phyloP scores from a whole-genome alignment of 2,888 invertebrate species.

The Cerastis rubricosa region DNA sequence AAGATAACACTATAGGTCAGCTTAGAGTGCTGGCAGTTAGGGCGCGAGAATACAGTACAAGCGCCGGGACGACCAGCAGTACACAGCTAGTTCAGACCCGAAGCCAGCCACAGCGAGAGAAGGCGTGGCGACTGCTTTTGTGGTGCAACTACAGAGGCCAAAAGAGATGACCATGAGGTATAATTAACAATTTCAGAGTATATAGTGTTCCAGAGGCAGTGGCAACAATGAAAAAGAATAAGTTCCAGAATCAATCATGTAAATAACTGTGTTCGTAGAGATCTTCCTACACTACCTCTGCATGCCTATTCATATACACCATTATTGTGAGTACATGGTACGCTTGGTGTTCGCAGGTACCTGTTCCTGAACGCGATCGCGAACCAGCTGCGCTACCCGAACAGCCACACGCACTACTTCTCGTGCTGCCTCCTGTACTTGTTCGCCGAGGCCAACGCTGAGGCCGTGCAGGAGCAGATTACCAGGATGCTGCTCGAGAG shows the following conservation, averaged over 20 bases:
- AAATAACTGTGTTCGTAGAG: not conserved
- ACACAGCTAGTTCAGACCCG: not conserved
- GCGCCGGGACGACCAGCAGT: not conserved
- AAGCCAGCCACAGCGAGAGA: not conserved
- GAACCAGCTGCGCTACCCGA: slow-evolving; percentile 99
- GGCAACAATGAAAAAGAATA: not conserved
- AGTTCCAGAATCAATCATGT: not conserved
- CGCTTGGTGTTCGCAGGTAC: slow-evolving; percentile 91
- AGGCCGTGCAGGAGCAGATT: slow-evolving; percentile 99
- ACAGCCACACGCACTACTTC: slow-evolving; percentile 99
- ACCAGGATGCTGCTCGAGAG: slow-evolving; percentile 98
- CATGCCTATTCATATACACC: not conserved
- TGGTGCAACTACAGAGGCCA: not conserved
- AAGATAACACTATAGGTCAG: slow-evolving; percentile 3
- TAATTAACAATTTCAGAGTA: not conserved
- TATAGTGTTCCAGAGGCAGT: not conserved
- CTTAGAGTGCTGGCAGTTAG: slow-evolving; percentile 4
- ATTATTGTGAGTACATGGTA: slow-evolving; percentile 2
- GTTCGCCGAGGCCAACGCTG: slow-evolving; percentile 99
- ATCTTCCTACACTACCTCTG: not conserved
- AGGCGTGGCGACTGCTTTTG: not conserved
- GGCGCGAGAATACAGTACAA: not conserved
- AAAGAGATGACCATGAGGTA: not conserved
- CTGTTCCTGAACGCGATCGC: slow-evolving; percentile 99
- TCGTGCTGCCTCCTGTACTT: slow-evolving; percentile 99